These are phyloP conservation scores for Drosophila athabasca DNA, from an alignment of 1,140 invertebrate genomes.

Conservation along the genomic window DNA sequence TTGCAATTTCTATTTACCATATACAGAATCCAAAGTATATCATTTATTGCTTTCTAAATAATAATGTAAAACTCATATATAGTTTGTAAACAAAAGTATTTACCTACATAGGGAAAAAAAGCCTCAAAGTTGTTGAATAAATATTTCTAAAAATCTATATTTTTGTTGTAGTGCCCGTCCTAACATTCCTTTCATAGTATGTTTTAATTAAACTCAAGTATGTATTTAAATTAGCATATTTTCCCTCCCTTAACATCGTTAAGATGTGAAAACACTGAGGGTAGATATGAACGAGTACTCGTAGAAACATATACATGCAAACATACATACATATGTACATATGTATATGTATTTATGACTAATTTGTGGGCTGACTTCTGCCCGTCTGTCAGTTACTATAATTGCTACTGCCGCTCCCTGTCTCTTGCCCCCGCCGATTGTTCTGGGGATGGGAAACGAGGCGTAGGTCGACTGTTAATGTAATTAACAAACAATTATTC, in stretches of 20 bases:
- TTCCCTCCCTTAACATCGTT: neutral
- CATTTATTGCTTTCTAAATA: too few species aligned
- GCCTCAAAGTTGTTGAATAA: too few species aligned
- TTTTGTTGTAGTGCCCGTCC: too few species aligned
- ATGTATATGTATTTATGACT: constrained; percentile 34
- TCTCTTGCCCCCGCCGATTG: neutral
- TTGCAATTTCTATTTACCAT: too few species aligned
- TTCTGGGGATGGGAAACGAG: neutral
- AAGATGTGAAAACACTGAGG: constrained; percentile 3
- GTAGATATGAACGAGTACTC: neutral
- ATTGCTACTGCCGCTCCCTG: constrained; percentile 35
- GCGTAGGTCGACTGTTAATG: constrained; percentile 20
- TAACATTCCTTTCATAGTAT: too few species aligned
- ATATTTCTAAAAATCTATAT: too few species aligned
- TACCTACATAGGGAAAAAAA: too few species aligned
- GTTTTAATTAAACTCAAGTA: too few species aligned
- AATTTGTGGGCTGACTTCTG: constrained; percentile 31
- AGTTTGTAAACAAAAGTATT: too few species aligned
- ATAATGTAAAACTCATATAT: too few species aligned
- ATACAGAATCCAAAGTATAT: too few species aligned
- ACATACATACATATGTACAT: too few species aligned
- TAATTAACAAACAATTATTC: constrained; percentile 45
- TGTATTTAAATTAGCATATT: neutral
- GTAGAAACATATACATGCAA: constrained; percentile 14
- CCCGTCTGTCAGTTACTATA: constrained; percentile 27